Conservation (phyloP, 1,140 invertebrate species). For the Gerris buenoi region DNA sequence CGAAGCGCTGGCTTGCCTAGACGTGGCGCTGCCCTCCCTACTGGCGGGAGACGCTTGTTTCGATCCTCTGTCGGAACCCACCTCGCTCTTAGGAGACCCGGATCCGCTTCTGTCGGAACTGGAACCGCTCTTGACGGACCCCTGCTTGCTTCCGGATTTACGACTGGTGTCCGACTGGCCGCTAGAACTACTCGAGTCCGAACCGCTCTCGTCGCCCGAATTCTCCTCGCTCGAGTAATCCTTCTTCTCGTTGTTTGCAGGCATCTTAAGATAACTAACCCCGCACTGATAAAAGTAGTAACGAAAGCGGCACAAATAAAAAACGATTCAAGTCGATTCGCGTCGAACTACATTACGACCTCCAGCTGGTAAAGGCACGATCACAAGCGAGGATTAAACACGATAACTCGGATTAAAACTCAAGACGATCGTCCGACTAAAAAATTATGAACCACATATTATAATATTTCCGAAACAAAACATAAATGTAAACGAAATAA, state of each 20-base stretch:
- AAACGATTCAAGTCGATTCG: too few species aligned
- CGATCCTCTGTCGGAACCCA: neutral
- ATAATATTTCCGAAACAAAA: too few species aligned
- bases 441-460: too few species aligned
- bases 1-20: conserved; percentile 15
- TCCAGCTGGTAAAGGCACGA: too few species aligned
- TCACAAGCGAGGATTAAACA: too few species aligned
- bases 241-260: neutral
- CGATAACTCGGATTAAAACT: too few species aligned
- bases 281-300: too few species aligned
- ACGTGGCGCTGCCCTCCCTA: conserved; percentile 20
- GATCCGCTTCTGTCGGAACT: neutral
- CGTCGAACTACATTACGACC: too few species aligned
- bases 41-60: neutral
- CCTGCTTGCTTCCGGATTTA: neutral
- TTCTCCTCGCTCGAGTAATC: neutral
- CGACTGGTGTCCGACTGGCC: conserved; percentile 17
- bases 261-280: too few species aligned
- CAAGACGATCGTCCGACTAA: too few species aligned
- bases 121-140: neutral
- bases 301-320: too few species aligned
- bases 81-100: neutral
- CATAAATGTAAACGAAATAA: too few species aligned
- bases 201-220: neutral
- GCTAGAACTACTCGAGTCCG: conserved; percentile 15